phyloP scores from a whole-genome alignment of 2,797 vertebrate genomes.

The Eutrigla gurnardus region DNA sequence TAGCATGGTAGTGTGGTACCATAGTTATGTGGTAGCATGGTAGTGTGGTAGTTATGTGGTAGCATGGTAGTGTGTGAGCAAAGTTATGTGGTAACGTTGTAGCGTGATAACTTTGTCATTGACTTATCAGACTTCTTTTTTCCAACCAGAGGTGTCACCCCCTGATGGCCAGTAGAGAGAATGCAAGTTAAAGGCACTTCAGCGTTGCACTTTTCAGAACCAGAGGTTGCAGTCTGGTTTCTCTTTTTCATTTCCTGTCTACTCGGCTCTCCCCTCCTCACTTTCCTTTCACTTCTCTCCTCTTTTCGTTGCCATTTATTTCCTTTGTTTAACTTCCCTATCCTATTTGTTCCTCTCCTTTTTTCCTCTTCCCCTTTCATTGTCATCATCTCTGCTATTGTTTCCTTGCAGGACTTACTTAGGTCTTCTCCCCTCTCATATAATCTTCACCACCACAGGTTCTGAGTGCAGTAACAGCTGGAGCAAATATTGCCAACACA shows the following conservation, averaged over 20 bases:
- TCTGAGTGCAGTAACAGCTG: slow-evolving; percentile 60
- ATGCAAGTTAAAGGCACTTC: no score
- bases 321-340: background rate
- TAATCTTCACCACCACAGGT: slow-evolving; percentile 45
- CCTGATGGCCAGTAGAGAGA: no score
- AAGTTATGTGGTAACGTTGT: no score
- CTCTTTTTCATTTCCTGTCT: background rate
- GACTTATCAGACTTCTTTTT: no score
- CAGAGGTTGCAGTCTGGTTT: background rate
- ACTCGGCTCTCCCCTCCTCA: background rate
- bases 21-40: no score
- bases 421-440: slow-evolving; percentile 30
- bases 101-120: no score
- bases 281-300: background rate
- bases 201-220: no score
- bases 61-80: no score
- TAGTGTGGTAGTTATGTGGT: no score
- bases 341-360: background rate
- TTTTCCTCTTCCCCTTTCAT: slow-evolving; percentile 1
- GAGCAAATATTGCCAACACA: slow-evolving; percentile 59
- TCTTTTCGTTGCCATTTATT: background rate
- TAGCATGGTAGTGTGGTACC: no score
- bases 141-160: no score
- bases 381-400: slow-evolving; percentile 36
- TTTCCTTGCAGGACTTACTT: slow-evolving; percentile 30